Percentiles rank a stretch among this genome's conserved stretches.
Evolutionary conservation across 2,797 vertebrate genomes (phyloP).

Genomic region (Calcarius lapponicus): DNA sequence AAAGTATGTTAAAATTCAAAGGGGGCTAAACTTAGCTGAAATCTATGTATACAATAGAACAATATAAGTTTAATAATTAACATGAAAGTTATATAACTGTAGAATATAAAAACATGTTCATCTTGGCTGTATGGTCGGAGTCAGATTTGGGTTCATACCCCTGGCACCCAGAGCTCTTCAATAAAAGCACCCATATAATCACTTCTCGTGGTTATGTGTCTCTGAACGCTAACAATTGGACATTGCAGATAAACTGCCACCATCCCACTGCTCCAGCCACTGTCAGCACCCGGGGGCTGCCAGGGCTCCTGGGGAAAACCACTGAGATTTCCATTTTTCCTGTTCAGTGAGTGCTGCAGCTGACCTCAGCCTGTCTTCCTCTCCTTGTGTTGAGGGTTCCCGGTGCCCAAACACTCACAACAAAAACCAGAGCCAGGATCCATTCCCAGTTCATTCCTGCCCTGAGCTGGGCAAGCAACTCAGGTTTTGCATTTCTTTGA

Average conservation of each 20-base stretch:
- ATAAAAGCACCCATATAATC: no score
- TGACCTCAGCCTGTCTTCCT: background rate
- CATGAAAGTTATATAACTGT: no score
- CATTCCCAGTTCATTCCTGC: background rate
- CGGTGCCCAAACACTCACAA: background rate
- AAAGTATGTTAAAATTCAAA: no score
- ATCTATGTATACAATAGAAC: no score
- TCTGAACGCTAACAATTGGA: no score
- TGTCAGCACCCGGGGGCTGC: background rate
- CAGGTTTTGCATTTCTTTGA: background rate
- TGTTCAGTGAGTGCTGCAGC: background rate
- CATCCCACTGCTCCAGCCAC: background rate
- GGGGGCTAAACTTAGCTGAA: no score
- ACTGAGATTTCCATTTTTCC: accelerated
- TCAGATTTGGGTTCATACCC: no score
- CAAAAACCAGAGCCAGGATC: background rate
- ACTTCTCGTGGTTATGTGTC: no score
- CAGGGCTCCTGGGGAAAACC: background rate
- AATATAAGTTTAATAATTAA: no score
- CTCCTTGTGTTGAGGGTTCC: background rate
- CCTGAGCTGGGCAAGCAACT: background rate
- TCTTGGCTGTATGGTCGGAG: no score
- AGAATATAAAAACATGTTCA: no score
- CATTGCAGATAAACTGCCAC: background rate
- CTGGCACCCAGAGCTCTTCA: no score